Conservation (phyloP, 2,888 invertebrate genomes). For the Drepanosiphum platanoidis region DNA sequence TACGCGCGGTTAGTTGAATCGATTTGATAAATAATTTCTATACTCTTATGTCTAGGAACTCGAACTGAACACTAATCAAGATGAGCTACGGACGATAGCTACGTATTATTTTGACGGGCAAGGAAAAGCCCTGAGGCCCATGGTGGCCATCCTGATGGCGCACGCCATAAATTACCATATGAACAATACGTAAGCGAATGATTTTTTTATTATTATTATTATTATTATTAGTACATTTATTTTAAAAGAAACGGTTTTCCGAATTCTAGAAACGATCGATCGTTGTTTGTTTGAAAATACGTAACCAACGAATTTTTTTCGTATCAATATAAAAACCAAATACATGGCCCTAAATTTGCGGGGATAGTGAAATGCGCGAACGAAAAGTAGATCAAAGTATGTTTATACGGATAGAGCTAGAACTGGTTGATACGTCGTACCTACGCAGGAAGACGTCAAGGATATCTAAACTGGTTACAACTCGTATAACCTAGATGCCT, state of each 20-base stretch:
- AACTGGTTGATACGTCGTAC: constrained; percentile 21
- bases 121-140: constrained; percentile 96
- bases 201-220: background rate
- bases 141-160: constrained; percentile 94
- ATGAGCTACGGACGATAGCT: constrained; percentile 89
- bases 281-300: no score
- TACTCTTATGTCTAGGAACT: constrained; percentile 72
- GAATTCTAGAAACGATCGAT: background rate
- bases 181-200: constrained; percentile 79
- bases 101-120: constrained; percentile 98
- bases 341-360: background rate
- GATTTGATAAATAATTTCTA: background rate
- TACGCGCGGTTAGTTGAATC: background rate
- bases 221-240: no score
- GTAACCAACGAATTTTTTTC: no score
- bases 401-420: constrained; percentile 37
- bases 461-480: constrained; percentile 46
- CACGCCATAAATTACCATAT: constrained; percentile 91
- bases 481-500: constrained; percentile 49
- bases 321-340: background rate
- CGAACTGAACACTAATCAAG: constrained; percentile 80
- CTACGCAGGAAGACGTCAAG: constrained; percentile 53
- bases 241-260: background rate
- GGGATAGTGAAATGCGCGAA: constrained; percentile 36
- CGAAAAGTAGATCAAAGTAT: constrained; percentile 13